Base-by-base conservation (phyloP, 2,888 invertebrate genomes). In the Sclerodermus sp. region DNA sequence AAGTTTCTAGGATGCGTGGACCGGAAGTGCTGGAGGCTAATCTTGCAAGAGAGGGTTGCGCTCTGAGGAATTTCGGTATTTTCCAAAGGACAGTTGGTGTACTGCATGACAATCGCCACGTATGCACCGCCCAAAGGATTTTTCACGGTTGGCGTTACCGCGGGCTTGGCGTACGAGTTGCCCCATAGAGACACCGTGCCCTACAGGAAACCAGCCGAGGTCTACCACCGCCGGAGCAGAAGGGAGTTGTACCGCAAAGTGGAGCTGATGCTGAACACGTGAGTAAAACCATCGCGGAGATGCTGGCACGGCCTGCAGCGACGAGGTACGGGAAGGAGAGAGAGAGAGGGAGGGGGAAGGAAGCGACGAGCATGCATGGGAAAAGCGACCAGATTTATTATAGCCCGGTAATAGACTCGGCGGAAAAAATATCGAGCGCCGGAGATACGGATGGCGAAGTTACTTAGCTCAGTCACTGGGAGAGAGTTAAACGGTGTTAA, bases 81-180 rank as follows among this genome's bases (percentile, higher is more conserved):
- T 3, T 23, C 4, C 8, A 23, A 23, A 23, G 2, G 6, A 34
- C 57, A 77, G 77, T 50, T 77, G 83, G 85, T 88, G 55, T 87
- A 85, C 67, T 87, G 87, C 68, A 65, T 81, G 45, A 85, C 87
- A 0, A 82, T 83, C 55, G 83, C 84, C 0, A 80, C 81, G 34
- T 68, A 83, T 45, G 69, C 80, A 1, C 59, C 76, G 1, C 84
- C 86, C 1, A 80, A 82, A 0, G 83, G 84, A 51, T 83, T 85
- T 41, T 83, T 89, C 54, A 82, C 88, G 9, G 80, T 86, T 64
- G 90, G 90, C 0, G 82, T 86, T 42, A 91, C 90, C 0, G 88
- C 89, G 1, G 89, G 90, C 0, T 76, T 91, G 62, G 90, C 91
- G 1, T 91, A 87, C 83, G 87, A 89, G 66, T 73, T 91, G 38